A percentile compares a stretch with the other conserved stretches of the same genome.
phyloP scores from a whole-genome alignment of 1,140 invertebrate species.

The Anthonomus grandis region DNA sequence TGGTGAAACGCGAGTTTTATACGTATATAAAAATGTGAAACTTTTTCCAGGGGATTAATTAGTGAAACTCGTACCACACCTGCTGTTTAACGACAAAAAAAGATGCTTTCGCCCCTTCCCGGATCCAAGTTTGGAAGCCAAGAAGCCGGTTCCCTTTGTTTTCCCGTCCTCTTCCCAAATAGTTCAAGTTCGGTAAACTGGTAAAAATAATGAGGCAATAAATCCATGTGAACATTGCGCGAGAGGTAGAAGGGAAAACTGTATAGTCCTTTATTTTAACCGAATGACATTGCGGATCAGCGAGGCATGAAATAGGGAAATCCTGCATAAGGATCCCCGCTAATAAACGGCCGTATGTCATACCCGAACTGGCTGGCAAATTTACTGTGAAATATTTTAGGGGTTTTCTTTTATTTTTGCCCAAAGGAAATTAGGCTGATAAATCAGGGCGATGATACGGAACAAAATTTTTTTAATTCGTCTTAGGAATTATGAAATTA shows the following conservation, averaged over 20 bases:
- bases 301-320: slow-evolving; percentile 27
- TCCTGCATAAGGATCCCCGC: slow-evolving; percentile 22
- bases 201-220: slow-evolving; percentile 27
- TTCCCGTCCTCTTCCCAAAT: not conserved
- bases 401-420: slow-evolving; percentile 1
- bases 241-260: slow-evolving; percentile 13
- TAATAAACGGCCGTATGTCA: slow-evolving; percentile 29
- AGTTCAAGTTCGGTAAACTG: slow-evolving; percentile 25
- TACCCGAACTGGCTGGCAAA: slow-evolving; percentile 25
- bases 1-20: no score
- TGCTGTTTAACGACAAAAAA: no score
- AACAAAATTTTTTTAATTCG: no score
- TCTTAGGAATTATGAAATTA: no score
- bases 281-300: slow-evolving; percentile 20
- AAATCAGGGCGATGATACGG: no score
- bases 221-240: slow-evolving; percentile 14
- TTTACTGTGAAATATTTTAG: slow-evolving; percentile 29
- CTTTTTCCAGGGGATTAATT: no score
- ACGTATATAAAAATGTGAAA: no score
- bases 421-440: no score
- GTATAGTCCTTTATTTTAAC: slow-evolving; percentile 24
- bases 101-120: no score
- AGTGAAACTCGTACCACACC: no score
- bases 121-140: not conserved
- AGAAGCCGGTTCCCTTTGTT: not conserved